Conservation (phyloP, 2,888 invertebrate species). For the Cryptosula pallasiana region DNA sequence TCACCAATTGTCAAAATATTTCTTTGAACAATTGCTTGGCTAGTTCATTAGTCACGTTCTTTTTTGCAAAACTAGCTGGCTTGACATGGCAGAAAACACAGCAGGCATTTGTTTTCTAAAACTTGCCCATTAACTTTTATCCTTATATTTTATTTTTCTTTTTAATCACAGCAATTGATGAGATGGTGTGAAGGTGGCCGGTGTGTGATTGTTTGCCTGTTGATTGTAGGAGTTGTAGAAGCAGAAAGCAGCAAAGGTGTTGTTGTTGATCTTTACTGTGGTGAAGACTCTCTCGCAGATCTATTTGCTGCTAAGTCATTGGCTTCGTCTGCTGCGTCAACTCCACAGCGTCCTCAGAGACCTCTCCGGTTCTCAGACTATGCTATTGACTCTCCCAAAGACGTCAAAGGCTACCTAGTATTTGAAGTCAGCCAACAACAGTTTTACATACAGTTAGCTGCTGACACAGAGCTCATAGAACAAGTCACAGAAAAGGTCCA, state of each 20-base stretch:
- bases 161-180: too few relatives aligned
- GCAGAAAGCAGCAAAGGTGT: neutral
- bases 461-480: neutral
- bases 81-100: too few relatives aligned
- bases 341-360: neutral
- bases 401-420: neutral
- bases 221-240: neutral
- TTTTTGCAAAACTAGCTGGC: too few relatives aligned
- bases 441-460: slow-evolving; percentile 9
- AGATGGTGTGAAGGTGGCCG: too few relatives aligned
- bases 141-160: too few relatives aligned
- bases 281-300: neutral
- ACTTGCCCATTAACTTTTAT: too few relatives aligned
- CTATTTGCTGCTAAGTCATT: neutral
- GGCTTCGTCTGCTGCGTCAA: neutral
- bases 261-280: neutral
- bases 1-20: too few relatives aligned
- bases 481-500: neutral
- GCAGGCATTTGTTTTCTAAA: too few relatives aligned
- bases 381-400: neutral
- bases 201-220: too few relatives aligned
- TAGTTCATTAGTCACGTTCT: too few relatives aligned
- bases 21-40: too few relatives aligned
- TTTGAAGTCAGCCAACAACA: slow-evolving; percentile 13
- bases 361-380: neutral